Percentiles rank a stretch among this genome's conserved stretches.
Conservation (phyloP, 2,113 vertebrate genomes). For the Orthonyx spaldingii region DNA sequence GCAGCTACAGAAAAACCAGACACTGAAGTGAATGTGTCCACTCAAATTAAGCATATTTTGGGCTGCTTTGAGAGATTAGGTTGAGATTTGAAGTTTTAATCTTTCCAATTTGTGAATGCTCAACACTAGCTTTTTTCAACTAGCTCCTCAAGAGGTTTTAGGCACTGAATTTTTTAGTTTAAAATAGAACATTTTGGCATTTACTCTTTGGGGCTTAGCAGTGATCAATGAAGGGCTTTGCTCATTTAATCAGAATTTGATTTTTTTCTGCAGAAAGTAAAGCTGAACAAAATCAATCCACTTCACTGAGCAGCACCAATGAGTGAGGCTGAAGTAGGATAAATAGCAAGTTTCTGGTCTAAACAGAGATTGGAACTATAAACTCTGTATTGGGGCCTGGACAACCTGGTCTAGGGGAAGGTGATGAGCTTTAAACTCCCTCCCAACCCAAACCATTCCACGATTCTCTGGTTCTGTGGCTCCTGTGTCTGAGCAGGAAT, state of each 20-base stretch:
- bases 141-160: not conserved
- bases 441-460: not conserved
- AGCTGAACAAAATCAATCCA: not conserved
- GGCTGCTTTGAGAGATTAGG: not conserved
- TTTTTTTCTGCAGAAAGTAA: not conserved
- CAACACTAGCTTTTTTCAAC: not conserved
- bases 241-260: not conserved
- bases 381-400: not conserved
- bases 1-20: not conserved
- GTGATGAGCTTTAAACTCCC: not conserved
- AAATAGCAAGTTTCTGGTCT: not conserved
- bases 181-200: not conserved
- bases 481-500: not conserved
- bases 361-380: not conserved
- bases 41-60: not conserved
- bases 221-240: not conserved
- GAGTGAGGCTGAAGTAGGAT: not conserved
- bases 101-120: not conserved
- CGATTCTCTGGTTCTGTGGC: not conserved
- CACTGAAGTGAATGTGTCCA: not conserved
- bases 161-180: not conserved
- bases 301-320: not conserved
- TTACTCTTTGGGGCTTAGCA: not conserved
- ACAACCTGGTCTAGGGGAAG: not conserved
- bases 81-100: not conserved